Evolutionary conservation across 1,140 invertebrate genomes (phyloP).

Genomic region (Probaryconus sp.): DNA sequence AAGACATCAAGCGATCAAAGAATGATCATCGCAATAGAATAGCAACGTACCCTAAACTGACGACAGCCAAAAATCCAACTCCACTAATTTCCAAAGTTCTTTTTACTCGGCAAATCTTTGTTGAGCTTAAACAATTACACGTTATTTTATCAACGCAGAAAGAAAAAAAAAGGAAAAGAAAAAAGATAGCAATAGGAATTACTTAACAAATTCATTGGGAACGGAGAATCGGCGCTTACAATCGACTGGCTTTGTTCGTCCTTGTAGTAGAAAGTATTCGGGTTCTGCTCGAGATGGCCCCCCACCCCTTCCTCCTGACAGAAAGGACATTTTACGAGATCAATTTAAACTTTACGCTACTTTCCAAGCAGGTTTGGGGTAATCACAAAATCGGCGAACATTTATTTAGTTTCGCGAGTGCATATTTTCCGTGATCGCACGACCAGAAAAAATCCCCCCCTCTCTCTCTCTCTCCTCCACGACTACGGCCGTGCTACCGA

Average conservation of each 20-base stretch:
- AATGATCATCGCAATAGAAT: too few species aligned
- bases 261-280: constrained; percentile 3
- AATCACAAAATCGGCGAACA: constrained; percentile 20
- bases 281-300: neutral
- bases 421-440: constrained; percentile 15
- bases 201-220: neutral
- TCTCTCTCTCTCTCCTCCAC: too few species aligned
- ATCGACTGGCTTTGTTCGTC: neutral
- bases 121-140: too few species aligned
- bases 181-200: too few species aligned
- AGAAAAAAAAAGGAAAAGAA: too few species aligned
- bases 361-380: neutral
- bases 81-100: too few species aligned
- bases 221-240: neutral
- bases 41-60: too few species aligned
- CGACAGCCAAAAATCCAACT: too few species aligned
- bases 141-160: too few species aligned
- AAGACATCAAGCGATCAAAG: too few species aligned
- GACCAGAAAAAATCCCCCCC: constrained; percentile 10
- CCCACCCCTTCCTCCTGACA: neutral
- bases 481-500: constrained; percentile 17
- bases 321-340: constrained; percentile 22
- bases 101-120: too few species aligned
- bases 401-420: constrained; percentile 29
- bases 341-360: constrained; percentile 37